Evolutionary conservation across 2,888 invertebrate species (phyloP).

Genomic region (Chironomus riparius): DNA sequence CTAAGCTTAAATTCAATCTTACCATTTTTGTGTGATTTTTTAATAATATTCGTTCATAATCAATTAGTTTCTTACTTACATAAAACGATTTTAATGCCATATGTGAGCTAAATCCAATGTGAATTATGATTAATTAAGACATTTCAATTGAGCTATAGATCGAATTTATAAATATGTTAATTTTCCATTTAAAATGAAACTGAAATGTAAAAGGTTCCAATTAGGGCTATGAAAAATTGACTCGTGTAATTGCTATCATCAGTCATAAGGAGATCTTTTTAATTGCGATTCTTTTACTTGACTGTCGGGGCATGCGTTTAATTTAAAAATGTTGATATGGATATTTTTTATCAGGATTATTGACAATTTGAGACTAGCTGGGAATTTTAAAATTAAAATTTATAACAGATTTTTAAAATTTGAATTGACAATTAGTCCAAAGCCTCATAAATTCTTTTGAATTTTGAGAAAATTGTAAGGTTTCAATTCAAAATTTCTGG

Average conservation of each 20-base stretch:
- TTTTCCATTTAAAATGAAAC: neutral
- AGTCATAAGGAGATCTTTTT: too few species aligned
- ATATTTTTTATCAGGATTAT: too few species aligned
- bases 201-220: neutral
- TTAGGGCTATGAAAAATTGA: neutral
- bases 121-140: conserved; percentile 5
- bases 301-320: too few species aligned
- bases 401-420: too few species aligned
- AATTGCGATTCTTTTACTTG: too few species aligned
- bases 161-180: neutral
- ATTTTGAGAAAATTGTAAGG: too few species aligned
- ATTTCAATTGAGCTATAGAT: neutral
- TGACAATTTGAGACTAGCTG: too few species aligned
- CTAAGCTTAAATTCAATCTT: neutral
- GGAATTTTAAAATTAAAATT: too few species aligned
- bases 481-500: too few species aligned
- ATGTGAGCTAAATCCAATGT: neutral
- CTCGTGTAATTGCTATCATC: neutral
- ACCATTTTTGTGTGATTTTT: neutral
- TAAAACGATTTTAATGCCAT: neutral
- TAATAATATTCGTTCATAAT: neutral
- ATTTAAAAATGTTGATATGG: too few species aligned
- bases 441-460: too few species aligned
- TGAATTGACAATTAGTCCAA: too few species aligned
- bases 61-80: neutral